Percentiles rank a stretch among this genome's conserved stretches.
phyloP scores from a whole-genome alignment of 1,140 invertebrate species.

The Drosophila ananassae region DNA sequence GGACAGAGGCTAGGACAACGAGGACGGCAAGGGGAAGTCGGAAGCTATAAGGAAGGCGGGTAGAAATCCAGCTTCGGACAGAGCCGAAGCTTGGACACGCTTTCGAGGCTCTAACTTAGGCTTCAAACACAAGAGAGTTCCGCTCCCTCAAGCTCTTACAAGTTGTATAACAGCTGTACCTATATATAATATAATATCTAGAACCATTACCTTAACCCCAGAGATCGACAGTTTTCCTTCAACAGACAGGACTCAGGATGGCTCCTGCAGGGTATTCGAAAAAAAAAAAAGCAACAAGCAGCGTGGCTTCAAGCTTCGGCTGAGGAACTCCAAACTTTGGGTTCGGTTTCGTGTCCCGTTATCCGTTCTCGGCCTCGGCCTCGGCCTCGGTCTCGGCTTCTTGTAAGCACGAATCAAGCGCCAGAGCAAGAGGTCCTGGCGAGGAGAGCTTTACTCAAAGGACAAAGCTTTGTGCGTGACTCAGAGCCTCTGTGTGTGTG shows the following conservation, averaged over 20 bases:
- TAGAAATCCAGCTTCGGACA: not conserved
- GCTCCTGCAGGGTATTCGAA: not conserved
- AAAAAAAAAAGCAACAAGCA: not conserved
- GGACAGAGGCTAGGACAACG: constrained; percentile 16
- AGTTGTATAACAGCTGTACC: too few relatives aligned
- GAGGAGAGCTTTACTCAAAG: constrained; percentile 54
- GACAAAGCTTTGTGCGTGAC: constrained; percentile 55
- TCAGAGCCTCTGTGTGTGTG: constrained; percentile 26
- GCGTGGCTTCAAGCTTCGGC: constrained; percentile 1
- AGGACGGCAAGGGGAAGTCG: constrained; percentile 6
- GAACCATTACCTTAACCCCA: too few relatives aligned
- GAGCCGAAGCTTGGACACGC: not conserved
- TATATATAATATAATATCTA: too few relatives aligned
- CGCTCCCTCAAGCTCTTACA: too few relatives aligned
- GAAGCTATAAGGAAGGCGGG: too few relatives aligned
- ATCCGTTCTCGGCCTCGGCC: not conserved
- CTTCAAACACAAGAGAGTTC: too few relatives aligned
- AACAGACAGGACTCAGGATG: not conserved
- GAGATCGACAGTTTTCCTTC: too few relatives aligned
- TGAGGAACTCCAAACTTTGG: not conserved
- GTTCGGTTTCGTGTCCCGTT: constrained; percentile 4
- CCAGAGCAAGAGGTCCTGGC: constrained; percentile 19
- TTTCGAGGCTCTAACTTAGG: not conserved
- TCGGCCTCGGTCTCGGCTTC: not conserved
- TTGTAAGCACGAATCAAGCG: constrained; percentile 63